Conservation (phyloP, 1,140 invertebrate genomes). For the Trypoxylus dichotomus region DNA sequence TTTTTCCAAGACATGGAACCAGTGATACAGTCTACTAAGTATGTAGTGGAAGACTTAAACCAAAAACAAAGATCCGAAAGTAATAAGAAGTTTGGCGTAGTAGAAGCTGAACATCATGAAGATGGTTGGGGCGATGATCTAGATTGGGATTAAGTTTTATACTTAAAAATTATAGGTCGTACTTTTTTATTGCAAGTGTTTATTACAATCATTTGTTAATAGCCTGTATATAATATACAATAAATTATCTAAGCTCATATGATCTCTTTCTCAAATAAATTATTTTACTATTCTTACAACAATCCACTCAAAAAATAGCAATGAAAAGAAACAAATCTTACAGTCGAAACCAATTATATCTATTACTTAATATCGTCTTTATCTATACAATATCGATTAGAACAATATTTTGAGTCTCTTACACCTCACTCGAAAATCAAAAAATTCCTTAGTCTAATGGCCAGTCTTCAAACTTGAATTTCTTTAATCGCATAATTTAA, state of each 20-base stretch:
- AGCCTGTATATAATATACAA: constrained; percentile 1
- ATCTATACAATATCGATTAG: not conserved
- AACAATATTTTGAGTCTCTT: not conserved
- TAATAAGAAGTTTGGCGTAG: constrained; percentile 41
- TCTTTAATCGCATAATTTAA: not conserved
- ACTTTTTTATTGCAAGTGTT: not conserved
- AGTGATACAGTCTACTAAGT: constrained; percentile 67
- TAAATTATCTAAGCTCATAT: not conserved
- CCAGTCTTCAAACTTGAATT: constrained; percentile 1
- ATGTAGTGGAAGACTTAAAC: constrained; percentile 33
- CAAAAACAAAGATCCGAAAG: constrained; percentile 32
- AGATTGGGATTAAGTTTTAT: constrained; percentile 20
- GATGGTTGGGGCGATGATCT: constrained; percentile 49
- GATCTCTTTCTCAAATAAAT: not conserved
- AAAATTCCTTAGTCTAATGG: constrained; percentile 10
- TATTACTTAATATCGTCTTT: not conserved
- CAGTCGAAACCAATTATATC: not conserved
- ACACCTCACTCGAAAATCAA: constrained; percentile 4
- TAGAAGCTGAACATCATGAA: constrained; percentile 37
- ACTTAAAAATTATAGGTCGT: not conserved
- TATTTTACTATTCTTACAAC: not conserved
- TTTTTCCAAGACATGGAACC: constrained; percentile 86
- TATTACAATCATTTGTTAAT: constrained; percentile 7
- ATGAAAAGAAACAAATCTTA: not conserved
- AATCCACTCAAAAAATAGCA: not conserved